phyloP scores from a whole-genome alignment of 2,113 vertebrate species.

The Chionodraco myersi region DNA sequence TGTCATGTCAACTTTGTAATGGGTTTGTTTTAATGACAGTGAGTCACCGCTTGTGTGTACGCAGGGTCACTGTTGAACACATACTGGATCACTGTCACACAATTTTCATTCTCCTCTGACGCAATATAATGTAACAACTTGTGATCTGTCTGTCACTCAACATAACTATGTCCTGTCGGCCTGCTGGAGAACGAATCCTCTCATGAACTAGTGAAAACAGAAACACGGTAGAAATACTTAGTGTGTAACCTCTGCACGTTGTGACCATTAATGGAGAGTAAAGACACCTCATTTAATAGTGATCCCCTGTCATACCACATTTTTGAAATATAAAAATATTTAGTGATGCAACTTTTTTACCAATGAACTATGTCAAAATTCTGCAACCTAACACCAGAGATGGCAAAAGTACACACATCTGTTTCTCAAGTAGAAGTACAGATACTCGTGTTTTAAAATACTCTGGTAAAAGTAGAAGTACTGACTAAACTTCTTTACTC shows the following conservation, averaged over 20 bases:
- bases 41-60: constrained; percentile 53
- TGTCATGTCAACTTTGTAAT: constrained; percentile 79
- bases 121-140: constrained; percentile 73
- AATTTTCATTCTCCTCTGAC: constrained; percentile 61
- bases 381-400: constrained; percentile 12
- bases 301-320: constrained; percentile 37
- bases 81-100: constrained; percentile 68
- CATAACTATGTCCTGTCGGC: constrained; percentile 54
- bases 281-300: constrained; percentile 21
- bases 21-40: constrained; percentile 73
- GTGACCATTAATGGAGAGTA: constrained; percentile 31
- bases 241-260: constrained; percentile 28
- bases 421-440: no score
- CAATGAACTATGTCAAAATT: constrained; percentile 49
- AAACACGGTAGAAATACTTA: constrained; percentile 20
- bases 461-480: no score
- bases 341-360: constrained; percentile 37
- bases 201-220: constrained; percentile 33
- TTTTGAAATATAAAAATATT: background rate
- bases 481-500: no score
- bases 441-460: no score
- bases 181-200: constrained; percentile 35
- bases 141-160: constrained; percentile 71
- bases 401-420: no score
- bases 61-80: constrained; percentile 56